phyloP scores from a whole-genome alignment of 1,140 invertebrate species.

The Papilio xuthus region DNA sequence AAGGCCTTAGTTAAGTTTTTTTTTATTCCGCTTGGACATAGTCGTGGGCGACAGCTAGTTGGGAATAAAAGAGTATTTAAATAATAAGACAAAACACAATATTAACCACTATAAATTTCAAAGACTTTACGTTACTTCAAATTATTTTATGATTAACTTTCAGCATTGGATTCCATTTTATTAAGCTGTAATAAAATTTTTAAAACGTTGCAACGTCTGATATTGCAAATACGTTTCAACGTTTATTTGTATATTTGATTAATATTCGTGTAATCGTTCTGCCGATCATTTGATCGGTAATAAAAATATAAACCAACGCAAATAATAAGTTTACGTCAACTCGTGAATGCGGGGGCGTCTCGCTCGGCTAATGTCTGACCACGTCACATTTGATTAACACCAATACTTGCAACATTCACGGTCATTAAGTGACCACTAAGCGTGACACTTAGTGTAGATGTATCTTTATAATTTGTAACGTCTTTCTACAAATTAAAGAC shows the following conservation, averaged over 20 bases:
- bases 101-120: neutral
- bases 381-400: neutral
- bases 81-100: neutral
- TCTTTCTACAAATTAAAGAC: too few species aligned
- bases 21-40: too few species aligned
- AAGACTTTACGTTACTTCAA: neutral
- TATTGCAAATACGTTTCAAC: neutral
- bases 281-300: conserved; percentile 2
- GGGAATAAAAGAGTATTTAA: neutral
- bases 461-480: too few species aligned
- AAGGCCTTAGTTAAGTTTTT: too few species aligned
- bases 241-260: conserved; percentile 10
- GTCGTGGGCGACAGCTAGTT: too few species aligned
- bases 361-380: neutral
- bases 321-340: conserved; percentile 20
- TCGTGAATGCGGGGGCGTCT: neutral
- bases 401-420: neutral
- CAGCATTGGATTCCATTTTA: neutral
- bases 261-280: conserved; percentile 20
- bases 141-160: neutral
- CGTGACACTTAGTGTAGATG: too few species aligned
- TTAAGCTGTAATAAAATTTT: neutral
- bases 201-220: neutral
- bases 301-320: conserved; percentile 5
- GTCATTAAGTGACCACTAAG: neutral